Evolutionary conservation across 1,140 invertebrate species (phyloP), one percentile per base, ranked within the genome.

Genomic region (Drosophila azteca): DNA sequence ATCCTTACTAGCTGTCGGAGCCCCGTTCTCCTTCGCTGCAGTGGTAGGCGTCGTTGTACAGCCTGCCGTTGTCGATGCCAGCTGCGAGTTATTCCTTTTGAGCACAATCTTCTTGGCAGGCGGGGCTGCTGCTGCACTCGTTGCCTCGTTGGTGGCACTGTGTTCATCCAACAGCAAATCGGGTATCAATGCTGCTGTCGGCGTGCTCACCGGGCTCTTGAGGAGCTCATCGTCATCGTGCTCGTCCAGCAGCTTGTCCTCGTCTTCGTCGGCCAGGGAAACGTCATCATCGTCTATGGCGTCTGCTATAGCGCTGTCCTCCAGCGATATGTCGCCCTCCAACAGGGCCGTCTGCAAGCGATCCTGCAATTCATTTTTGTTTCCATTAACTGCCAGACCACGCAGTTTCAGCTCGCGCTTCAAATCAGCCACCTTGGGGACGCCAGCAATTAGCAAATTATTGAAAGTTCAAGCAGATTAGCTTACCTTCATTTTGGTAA

Each of bases 351-450:
- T 91, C 84, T 96, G 95, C 49, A 97, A 93, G 73, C 96, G 94
- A 63, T 96, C 95, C 22, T 96, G 92, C 43, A 97, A 92, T 79
- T 97, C 96, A 35, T 93, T 95, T 93, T 97, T 97, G 87, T 96
- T 96, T 9, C 96, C 96, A 46, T 94, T 92, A 13, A 94, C 94
- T 15, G 95, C 92, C 13, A 97, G 92, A 45, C 96, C 96, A 83
- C 95, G 94, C 67, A 94, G 92, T 92, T 97, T 97, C 29, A 97
- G 92, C 92, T 96, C 96, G 78, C 95, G 94, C 76, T 95, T 96
- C 68, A 97, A 92, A 90, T 97, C 96, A 7, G 95, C 94, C 31
- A 96, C 95, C 66, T 69, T 39, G 11, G 15, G 44, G 11, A 49
- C 29, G 17, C 1, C 3, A 22, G 13, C 9, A 15, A n/a, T 22